Evolutionary conservation across 2,888 invertebrate genomes (phyloP).

Genomic region (Plagiodera versicolora): DNA sequence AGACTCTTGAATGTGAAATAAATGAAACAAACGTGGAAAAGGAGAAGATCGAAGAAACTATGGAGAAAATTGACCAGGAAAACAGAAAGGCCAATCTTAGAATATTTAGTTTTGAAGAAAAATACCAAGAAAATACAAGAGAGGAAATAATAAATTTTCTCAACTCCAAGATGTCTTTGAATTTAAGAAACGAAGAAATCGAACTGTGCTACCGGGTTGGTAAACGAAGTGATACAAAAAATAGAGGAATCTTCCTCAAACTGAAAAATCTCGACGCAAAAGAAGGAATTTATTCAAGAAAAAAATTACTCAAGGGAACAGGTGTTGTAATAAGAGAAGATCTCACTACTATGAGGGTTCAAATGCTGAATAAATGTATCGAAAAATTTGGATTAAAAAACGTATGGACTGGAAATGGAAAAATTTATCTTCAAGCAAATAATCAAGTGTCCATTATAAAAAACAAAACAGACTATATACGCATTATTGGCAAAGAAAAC

Average conservation of each 20-base stretch:
- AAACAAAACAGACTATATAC: neutral
- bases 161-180: constrained; percentile 4
- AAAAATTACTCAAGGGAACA: constrained; percentile 8
- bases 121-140: constrained; percentile 8
- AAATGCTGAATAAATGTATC: neutral
- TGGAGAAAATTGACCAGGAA: constrained; percentile 11
- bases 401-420: constrained; percentile 4
- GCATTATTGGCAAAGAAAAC: neutral
- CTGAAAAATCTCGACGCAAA: neutral
- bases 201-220: constrained; percentile 10
- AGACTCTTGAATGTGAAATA: neutral
- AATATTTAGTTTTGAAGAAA: constrained; percentile 13
- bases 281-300: constrained; percentile 1
- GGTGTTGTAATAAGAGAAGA: constrained; percentile 1
- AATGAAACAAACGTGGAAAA: neutral
- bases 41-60: neutral
- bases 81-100: constrained; percentile 1
- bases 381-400: constrained; percentile 7
- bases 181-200: constrained; percentile 7
- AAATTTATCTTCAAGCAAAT: neutral
- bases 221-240: constrained; percentile 3
- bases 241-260: constrained; percentile 4
- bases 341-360: neutral
- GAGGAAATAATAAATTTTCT: constrained; percentile 5
- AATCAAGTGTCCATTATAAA: constrained; percentile 3